These are phyloP conservation scores for Drosophila anomalata DNA, from an alignment of 2,888 invertebrate species.

Conservation along the genomic window DNA sequence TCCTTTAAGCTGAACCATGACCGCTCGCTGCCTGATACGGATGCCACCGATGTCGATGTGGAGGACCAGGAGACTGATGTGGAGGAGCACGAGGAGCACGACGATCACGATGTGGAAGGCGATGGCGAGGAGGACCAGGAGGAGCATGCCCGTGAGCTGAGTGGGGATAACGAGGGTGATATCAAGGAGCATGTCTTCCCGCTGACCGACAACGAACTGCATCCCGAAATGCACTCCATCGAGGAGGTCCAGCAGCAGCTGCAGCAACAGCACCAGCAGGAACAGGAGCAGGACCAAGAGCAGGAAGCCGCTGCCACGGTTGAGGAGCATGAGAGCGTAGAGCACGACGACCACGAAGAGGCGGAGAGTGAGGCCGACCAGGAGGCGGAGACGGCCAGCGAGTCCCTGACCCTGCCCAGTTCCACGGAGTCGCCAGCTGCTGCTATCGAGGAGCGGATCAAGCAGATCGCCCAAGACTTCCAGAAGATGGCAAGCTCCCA, in stretches of 20 bases:
- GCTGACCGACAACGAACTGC: constrained; percentile 69
- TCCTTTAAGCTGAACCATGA: constrained; percentile 81
- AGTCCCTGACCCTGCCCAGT: constrained; percentile 50
- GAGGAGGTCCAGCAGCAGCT: constrained; percentile 71
- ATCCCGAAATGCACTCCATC: constrained; percentile 70
- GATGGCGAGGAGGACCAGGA: constrained; percentile 55
- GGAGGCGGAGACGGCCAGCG: constrained; percentile 47
- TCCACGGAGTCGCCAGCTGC: constrained; percentile 73
- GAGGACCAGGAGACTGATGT: constrained; percentile 61
- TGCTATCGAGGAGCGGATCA: constrained; percentile 82
- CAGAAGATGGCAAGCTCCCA: constrained; percentile 80
- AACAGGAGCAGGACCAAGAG: constrained; percentile 44
- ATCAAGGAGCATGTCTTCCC: constrained; percentile 75
- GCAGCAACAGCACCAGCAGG: constrained; percentile 52
- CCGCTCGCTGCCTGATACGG: constrained; percentile 60
- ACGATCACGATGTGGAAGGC: constrained; percentile 32
- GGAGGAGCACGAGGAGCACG: constrained; percentile 51
- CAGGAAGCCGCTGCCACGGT: constrained; percentile 46
- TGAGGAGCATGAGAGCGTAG: constrained; percentile 48
- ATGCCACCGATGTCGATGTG: constrained; percentile 60
- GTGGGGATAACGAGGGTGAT: constrained; percentile 61
- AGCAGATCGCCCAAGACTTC: constrained; percentile 82
- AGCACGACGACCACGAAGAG: constrained; percentile 48
- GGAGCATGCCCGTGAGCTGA: constrained; percentile 70
- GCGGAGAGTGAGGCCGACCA: constrained; percentile 34